Evolutionary conservation across 2,797 vertebrate genomes (phyloP).

Genomic region (Sparidentex hasta): DNA sequence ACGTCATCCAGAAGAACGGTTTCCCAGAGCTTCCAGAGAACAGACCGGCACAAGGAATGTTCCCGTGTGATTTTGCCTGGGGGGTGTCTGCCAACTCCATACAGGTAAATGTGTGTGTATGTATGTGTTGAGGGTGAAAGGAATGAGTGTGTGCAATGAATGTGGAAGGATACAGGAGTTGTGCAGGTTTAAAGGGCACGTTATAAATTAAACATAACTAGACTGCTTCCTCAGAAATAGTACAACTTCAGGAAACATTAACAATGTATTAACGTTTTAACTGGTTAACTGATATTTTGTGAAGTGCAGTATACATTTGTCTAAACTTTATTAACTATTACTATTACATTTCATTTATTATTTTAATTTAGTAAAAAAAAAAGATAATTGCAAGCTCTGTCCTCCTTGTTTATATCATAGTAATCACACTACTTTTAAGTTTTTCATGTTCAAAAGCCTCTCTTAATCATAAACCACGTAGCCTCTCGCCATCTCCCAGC

Average conservation of each 20-base stretch:
- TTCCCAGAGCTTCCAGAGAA: conserved; percentile 94
- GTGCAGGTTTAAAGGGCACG: neutral
- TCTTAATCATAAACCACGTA: conserved; percentile 71
- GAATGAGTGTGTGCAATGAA: neutral
- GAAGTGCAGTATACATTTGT: conserved; percentile 19
- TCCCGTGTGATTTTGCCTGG: conserved; percentile 95
- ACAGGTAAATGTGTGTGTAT: conserved; percentile 84
- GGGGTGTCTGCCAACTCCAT: conserved; percentile 93
- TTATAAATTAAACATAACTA: conserved; percentile 8
- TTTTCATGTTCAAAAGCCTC: conserved; percentile 62
- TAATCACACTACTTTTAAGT: conserved; percentile 25
- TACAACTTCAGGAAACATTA: conserved; percentile 48
- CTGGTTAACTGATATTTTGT: conserved; percentile 13
- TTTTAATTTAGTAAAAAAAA: neutral
- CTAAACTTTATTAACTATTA: neutral
- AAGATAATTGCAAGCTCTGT: too few relatives aligned
- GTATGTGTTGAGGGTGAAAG: neutral
- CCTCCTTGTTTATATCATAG: neutral
- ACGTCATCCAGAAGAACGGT: conserved; percentile 93
- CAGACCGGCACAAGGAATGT: conserved; percentile 88
- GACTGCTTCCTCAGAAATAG: conserved; percentile 18
- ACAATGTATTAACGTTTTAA: conserved; percentile 47
- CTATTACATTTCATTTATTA: neutral
- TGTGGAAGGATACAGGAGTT: neutral
- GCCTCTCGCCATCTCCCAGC: conserved; percentile 12